Evolutionary conservation across 2,113 vertebrate species (phyloP).

Genomic region (Elgaria multicarinata): DNA sequence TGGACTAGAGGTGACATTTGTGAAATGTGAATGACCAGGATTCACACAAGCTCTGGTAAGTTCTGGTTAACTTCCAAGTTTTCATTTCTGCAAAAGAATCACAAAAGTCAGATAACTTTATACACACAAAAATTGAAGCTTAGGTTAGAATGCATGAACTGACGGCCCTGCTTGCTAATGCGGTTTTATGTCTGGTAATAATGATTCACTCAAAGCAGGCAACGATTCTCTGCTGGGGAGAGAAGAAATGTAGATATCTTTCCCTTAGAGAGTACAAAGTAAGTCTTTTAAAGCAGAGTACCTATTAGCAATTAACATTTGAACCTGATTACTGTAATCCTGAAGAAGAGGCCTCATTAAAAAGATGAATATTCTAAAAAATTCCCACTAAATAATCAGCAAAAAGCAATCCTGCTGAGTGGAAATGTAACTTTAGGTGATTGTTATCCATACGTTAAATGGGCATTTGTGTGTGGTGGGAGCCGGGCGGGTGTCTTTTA

Average conservation of each 20-base stretch:
- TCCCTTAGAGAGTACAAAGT: too few species aligned
- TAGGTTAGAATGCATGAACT: background rate
- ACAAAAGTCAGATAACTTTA: background rate
- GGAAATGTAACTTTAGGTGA: background rate
- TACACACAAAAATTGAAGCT: background rate
- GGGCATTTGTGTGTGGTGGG: background rate
- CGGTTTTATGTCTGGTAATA: background rate
- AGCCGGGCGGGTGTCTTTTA: background rate
- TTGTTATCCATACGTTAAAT: background rate
- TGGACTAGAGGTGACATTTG: background rate
- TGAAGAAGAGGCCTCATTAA: background rate
- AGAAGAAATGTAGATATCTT: background rate
- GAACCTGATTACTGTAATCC: conserved; percentile 7
- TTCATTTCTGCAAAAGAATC: background rate
- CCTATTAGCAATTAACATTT: background rate
- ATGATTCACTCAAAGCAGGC: background rate
- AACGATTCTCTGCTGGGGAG: background rate
- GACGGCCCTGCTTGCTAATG: background rate
- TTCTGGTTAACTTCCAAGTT: background rate
- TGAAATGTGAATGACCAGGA: background rate
- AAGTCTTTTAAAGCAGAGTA: background rate
- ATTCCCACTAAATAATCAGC: conserved; percentile 8
- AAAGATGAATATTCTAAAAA: background rate
- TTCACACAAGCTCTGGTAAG: background rate
- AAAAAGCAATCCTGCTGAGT: background rate